Percentiles rank a stretch among this genome's conserved stretches.
phyloP scores from a whole-genome alignment of 2,797 vertebrate species.

The Micropoecilia bifurca region DNA sequence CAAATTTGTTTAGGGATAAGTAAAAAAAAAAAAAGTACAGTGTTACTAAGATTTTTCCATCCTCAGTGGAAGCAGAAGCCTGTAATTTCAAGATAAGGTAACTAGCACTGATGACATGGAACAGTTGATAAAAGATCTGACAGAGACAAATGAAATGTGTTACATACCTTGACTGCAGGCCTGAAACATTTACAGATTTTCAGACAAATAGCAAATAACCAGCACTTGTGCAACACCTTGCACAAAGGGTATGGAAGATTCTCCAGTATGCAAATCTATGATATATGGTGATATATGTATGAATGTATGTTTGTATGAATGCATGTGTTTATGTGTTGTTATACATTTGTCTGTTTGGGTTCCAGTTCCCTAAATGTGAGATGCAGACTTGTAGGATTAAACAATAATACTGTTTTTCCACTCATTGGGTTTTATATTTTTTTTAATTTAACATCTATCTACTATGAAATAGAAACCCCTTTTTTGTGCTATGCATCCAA shows the following conservation, averaged over 20 bases:
- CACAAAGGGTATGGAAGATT: background rate
- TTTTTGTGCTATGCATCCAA: conserved; percentile 9
- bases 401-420: background rate
- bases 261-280: background rate
- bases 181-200: conserved; percentile 19
- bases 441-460: conserved; percentile 1
- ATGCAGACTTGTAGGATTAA: background rate
- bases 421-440: background rate
- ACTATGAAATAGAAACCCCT: conserved; percentile 37
- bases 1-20: conserved; percentile 25
- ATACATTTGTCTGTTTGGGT: background rate
- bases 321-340: background rate
- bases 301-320: background rate
- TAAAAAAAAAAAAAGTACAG: conserved; percentile 14
- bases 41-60: background rate
- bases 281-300: background rate
- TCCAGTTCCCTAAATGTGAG: background rate
- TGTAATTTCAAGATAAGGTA: conserved; percentile 38
- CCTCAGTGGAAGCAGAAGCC: conserved; percentile 13
- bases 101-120: conserved; percentile 45
- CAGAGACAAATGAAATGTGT: conserved; percentile 25
- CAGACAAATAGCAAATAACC: background rate
- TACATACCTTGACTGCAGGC: conserved; percentile 26
- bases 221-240: background rate
- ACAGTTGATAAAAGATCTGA: conserved; percentile 29